Evolutionary conservation across 2,797 vertebrate species (phyloP), one percentile per base, ranked within the genome.

Genomic region (Ara ararauna): DNA sequence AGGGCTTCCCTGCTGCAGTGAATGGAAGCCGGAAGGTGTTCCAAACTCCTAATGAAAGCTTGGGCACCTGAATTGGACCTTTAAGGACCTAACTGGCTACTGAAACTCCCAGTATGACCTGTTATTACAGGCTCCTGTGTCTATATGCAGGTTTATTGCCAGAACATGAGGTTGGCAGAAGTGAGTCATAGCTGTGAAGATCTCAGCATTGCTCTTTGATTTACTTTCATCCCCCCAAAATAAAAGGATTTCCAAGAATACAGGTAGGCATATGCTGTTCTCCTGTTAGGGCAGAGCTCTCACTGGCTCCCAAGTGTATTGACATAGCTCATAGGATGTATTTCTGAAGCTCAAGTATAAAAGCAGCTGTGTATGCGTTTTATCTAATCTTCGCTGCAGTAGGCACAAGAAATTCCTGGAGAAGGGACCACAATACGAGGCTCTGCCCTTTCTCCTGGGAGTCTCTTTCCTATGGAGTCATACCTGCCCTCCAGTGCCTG

Each of bases 241-340:
- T 60, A 87, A 89, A 89, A 79, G 80, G 85, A 94, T 27, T 82
- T 96, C 94, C 96, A 96, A 95, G 91, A 82, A 56, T 75, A 66
- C 89, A 91, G 84, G 92, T 91, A 97, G 93, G 83, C 82, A 68
- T 64, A 38, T 50, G 84, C 82, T 71, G 62, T 78, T 93, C 89
- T 94, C 93, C 85, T 97, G 94, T 97, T 93, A 87, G 90, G 84
- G 66, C 95, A 95, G 85, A 95, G 90, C 89, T 96, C 93, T 90
- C 48, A 56, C 85, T 93, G 90, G 76, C 89, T 87, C 81, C 34
- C 36, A 62, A 34, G 44, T 66, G 23, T 94, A 70, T 93, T 96
- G 90, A 65, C 71, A 45, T 70, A 87, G 76, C 89, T 95, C 66
- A n/a, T 77, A 87, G 73, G 79, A 87, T 78, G n/a, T 88, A 30